Evolutionary conservation across 2,113 vertebrate genomes (phyloP), one percentile per base, ranked within the genome.

Genomic region (Callospermophilus lateralis): DNA sequence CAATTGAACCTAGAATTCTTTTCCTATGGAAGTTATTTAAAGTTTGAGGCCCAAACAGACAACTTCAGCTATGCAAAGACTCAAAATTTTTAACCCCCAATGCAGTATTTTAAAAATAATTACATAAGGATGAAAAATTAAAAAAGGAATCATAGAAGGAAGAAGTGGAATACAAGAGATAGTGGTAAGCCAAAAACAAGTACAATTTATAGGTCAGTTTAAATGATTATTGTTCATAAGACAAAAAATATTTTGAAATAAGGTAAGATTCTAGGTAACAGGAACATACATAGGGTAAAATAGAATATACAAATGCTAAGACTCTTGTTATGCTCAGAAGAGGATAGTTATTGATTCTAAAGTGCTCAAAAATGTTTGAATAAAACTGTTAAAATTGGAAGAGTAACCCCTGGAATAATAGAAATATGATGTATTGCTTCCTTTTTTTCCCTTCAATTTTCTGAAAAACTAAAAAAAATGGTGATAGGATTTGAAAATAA

Each of bases 401-500:
- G 79, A 86, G n/a, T 45, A 95, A 79, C 53, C 53, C 78, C 17
- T 74, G 13, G 28, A 63, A 81, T 70, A 93, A 90, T 5, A 86
- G 39, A 80, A 72, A 30, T 37, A 92, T 8, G 9, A 74, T 39
- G 77, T 24, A 4, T 28, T 58, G 20, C 42, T 55, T 93, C 87
- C 1, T 6, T 67, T 26, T 72, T 67, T 89, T 53, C 55, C 87
- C 17, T 89, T 37, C 39, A 77, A 55, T 28, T 93, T 8, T 84
- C 15, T 90, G 51, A 87, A 95, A 90, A 84, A 65, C 24, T 13
- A 26, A 91, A 95, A 91, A 96, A 68, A 80, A 61, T 53, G 39
- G 53, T 79, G 39, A 93, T 19, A 91, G 73, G 63, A 39, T 15
- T 15, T 88, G 19, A 89, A 95, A 94, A 85, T 51, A 96, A 90